phyloP scores from a whole-genome alignment of 2,797 vertebrate species.

The Pogonophryne albipinna region DNA sequence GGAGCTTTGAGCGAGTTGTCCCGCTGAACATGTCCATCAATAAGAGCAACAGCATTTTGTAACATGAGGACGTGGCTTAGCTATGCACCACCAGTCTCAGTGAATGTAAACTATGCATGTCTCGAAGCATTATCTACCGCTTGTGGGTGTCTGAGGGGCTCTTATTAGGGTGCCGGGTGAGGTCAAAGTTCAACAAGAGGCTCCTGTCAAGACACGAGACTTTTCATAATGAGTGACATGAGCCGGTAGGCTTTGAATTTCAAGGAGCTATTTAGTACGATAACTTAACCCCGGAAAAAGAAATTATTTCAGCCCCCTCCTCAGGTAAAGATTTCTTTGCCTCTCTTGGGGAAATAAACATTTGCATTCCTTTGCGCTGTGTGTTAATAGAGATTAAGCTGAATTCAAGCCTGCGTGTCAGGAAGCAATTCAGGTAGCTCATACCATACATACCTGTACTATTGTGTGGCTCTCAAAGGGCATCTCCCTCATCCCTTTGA shows the following conservation, averaged over 20 bases:
- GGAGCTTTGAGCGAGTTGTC: constrained; percentile 48
- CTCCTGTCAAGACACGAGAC: constrained; percentile 51
- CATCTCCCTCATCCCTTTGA: constrained; percentile 79
- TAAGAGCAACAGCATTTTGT: constrained; percentile 64
- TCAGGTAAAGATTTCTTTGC: constrained; percentile 54
- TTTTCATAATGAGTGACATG: constrained; percentile 41
- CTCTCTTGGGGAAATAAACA: constrained; percentile 67
- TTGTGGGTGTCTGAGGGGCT: constrained; percentile 53
- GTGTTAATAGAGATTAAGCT: constrained; percentile 80
- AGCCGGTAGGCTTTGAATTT: constrained; percentile 45
- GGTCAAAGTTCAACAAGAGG: constrained; percentile 65
- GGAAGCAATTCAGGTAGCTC: constrained; percentile 82
- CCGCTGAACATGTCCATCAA: constrained; percentile 65
- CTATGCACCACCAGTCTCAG: constrained; percentile 57
- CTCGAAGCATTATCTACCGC: constrained; percentile 65
- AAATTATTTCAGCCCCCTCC: constrained; percentile 51
- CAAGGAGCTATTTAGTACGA: constrained; percentile 36
- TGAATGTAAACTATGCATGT: constrained; percentile 77
- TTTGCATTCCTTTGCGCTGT: constrained; percentile 77
- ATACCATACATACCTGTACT: constrained; percentile 83
- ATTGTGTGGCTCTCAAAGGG: constrained; percentile 74
- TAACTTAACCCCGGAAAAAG: constrained; percentile 53
- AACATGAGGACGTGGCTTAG: constrained; percentile 72
- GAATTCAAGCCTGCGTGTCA: constrained; percentile 79
- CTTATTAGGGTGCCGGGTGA: constrained; percentile 29